These are phyloP conservation scores for Atractosteus spatula DNA, from an alignment of 2,113 vertebrate species.

Conservation along the genomic window DNA sequence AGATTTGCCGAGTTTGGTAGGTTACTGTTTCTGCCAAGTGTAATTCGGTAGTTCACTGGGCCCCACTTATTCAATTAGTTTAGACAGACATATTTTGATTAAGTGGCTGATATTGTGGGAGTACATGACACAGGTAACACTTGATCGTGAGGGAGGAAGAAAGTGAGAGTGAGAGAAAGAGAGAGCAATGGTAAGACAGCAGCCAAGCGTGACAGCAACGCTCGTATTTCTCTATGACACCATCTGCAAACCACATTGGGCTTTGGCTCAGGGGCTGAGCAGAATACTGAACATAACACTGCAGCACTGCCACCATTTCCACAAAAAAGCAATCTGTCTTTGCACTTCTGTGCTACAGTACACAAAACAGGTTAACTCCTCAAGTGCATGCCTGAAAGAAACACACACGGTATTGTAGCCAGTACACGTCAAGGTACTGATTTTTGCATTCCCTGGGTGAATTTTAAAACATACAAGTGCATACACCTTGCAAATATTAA, in stretches of 20 bases:
- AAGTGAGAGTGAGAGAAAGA: slow-evolving; percentile 11
- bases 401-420: too few relatives aligned
- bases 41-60: not conserved
- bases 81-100: not conserved
- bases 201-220: slow-evolving; percentile 66
- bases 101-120: not conserved
- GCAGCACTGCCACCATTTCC: slow-evolving; percentile 45
- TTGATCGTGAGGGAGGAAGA: slow-evolving; percentile 12
- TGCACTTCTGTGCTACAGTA: not conserved
- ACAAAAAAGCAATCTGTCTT: slow-evolving; percentile 26
- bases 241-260: slow-evolving; percentile 40
- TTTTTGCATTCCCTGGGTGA: too few relatives aligned
- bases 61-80: not conserved
- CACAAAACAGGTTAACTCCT: too few relatives aligned
- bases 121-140: not conserved
- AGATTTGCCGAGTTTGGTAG: not conserved
- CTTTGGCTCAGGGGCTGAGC: slow-evolving; percentile 51
- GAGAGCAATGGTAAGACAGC: slow-evolving; percentile 46
- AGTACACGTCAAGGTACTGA: too few relatives aligned
- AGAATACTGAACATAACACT: slow-evolving; percentile 67
- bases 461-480: too few relatives aligned
- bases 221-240: slow-evolving; percentile 56
- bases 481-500: too few relatives aligned
- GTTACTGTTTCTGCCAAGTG: not conserved
- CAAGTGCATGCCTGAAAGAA: too few relatives aligned